Percentiles rank a stretch among this genome's conserved stretches.
phyloP scores from a whole-genome alignment of 2,113 vertebrate species.

The Melanerpes formicivorus region DNA sequence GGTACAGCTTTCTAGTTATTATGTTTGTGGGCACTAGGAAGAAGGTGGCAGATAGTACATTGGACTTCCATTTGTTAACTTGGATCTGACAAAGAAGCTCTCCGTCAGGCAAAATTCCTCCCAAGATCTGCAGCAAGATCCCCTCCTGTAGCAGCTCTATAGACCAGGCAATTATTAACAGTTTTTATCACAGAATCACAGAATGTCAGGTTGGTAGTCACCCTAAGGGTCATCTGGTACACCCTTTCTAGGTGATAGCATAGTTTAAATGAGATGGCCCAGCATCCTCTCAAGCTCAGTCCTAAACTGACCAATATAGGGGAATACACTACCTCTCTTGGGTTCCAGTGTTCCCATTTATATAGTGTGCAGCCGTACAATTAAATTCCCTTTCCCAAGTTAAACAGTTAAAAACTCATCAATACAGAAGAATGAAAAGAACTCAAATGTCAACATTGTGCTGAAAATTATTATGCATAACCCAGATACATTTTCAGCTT shows the following conservation, averaged over 20 bases:
- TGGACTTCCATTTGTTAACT: not conserved
- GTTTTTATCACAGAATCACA: not conserved
- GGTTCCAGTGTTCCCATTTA: too few relatives aligned
- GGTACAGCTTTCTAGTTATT: not conserved
- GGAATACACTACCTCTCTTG: too few relatives aligned
- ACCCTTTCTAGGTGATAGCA: too few relatives aligned
- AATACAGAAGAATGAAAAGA: not conserved
- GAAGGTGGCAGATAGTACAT: not conserved
- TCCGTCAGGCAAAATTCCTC: not conserved
- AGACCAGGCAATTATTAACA: not conserved
- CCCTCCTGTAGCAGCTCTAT: not conserved
- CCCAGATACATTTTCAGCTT: not conserved
- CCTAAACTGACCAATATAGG: too few relatives aligned
- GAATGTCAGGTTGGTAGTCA: too few relatives aligned
- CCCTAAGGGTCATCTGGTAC: too few relatives aligned
- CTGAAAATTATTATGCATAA: not conserved
- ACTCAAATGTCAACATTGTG: not conserved
- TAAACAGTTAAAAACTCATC: not conserved
- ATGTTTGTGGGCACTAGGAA: not conserved
- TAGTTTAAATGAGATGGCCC: too few relatives aligned
- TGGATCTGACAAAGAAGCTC: not conserved
- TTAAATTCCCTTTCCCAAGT: not conserved
- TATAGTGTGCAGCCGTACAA: fast-evolving
- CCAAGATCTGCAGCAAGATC: not conserved
- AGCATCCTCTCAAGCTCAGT: too few relatives aligned